Base-by-base conservation (phyloP, 1,140 invertebrate species). In the Drosophila lacteicornis region DNA sequence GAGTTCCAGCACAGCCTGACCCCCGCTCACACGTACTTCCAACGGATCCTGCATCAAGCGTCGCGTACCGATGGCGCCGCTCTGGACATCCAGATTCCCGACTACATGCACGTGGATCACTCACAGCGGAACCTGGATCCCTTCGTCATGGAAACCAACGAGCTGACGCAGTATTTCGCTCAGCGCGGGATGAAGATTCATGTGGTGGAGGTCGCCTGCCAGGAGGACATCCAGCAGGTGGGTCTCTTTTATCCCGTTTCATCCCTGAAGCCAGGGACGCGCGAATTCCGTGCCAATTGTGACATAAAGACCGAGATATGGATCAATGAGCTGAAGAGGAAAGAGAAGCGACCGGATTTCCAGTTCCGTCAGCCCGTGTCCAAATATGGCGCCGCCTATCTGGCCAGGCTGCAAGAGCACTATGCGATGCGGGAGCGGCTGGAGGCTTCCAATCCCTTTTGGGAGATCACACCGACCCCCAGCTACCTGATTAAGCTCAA, bases 1-100 rank as follows among this genome's bases (percentile, higher is more conserved):
- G 82, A 87, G 11, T 92, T 92, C 33, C 80, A 86, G 65, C 80
- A 83, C 4, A 84, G 76, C 13, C 36, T 91, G 22, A 92, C 88
- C 0, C 91, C 91, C 5, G 87, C 80, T 7, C 75, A 85, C 55
- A 76, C 78, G n/a, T 92, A 92, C 56, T 91, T 92, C 11, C 83
- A 91, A 43, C 77, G 79, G 2, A 77, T 92, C 8, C 56, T 79
- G 7, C 56, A 91, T 3, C 68, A 80, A 11, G 76, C 51, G 12
- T 50, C 53, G 0, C 75, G 68, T 2, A 33, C 65, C 0, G 51
- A 73, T 13, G 50, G 43, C 12, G 79, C 57, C 19, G 9, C 47
- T 5, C 19, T 78, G 43, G 53, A 53, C 27, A 56, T 79, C 0
- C 25, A 67, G 7, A 91, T 92, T 4, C 91, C 90, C 11, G 71